phyloP scores from a whole-genome alignment of 2,888 invertebrate genomes.

The Myopa testacea region DNA sequence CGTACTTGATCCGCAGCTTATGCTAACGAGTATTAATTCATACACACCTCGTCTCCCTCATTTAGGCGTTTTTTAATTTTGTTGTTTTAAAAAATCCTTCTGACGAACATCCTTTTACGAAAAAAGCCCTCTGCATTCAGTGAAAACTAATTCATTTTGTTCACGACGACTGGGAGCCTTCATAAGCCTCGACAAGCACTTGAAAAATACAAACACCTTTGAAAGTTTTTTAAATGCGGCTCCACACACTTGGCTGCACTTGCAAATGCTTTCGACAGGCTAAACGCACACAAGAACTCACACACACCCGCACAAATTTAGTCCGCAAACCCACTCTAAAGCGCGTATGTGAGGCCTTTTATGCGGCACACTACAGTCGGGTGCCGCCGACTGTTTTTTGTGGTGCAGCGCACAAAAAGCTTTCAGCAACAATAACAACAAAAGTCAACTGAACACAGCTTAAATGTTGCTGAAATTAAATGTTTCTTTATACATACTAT shows the following conservation, averaged over 20 bases:
- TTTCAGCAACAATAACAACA: conserved; percentile 3
- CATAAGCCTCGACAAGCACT: background rate
- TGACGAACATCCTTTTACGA: too few relatives aligned
- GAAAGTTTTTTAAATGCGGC: conserved; percentile 3
- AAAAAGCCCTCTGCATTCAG: too few relatives aligned
- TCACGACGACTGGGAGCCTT: conserved; percentile 1
- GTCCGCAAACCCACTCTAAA: background rate
- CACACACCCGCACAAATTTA: background rate
- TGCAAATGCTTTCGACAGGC: background rate
- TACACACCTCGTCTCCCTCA: background rate
- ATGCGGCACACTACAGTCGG: too few relatives aligned
- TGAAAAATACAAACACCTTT: background rate
- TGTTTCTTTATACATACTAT: background rate
- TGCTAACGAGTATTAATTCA: too few relatives aligned
- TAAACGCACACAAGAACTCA: background rate
- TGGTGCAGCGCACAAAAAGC: too few relatives aligned
- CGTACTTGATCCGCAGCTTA: too few relatives aligned
- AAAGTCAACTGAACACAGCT: background rate
- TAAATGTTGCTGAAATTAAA: background rate
- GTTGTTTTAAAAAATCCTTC: background rate
- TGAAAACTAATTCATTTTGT: conserved; percentile 5
- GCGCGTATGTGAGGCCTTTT: too few relatives aligned
- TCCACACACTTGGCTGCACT: background rate
- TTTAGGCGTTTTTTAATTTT: background rate
- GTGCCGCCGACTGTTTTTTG: too few relatives aligned